Conservation (phyloP, 2,113 vertebrate species). For the Pholis gunnellus region DNA sequence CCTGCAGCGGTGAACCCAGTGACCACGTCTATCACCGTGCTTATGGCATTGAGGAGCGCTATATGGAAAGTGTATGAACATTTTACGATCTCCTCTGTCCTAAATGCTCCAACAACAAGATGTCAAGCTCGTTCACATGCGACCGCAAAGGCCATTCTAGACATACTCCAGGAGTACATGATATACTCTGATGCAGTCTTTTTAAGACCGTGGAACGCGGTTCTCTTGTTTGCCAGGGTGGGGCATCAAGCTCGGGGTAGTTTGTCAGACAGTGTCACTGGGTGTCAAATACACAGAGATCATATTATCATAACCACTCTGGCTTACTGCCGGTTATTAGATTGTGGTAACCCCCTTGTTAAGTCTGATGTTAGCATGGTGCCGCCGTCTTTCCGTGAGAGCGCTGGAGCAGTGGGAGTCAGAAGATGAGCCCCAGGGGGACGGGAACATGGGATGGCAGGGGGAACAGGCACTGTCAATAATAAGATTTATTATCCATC, state of each 20-base stretch:
- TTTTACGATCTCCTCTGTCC: neutral
- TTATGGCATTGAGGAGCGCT: neutral
- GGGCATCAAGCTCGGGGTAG: slow-evolving; percentile 45
- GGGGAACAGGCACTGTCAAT: slow-evolving; percentile 79
- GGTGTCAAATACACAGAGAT: slow-evolving; percentile 58
- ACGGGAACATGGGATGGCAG: slow-evolving; percentile 58
- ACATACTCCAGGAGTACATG: neutral
- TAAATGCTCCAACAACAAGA: slow-evolving; percentile 3
- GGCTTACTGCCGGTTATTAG: slow-evolving; percentile 66
- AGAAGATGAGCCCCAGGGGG: slow-evolving; percentile 79
- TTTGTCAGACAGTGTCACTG: slow-evolving; percentile 54
- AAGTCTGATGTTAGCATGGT: slow-evolving; percentile 76
- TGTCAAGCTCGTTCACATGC: slow-evolving; percentile 29
- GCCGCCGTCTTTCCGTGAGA: slow-evolving; percentile 63
- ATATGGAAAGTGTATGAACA: neutral
- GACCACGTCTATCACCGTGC: neutral
- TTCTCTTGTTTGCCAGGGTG: slow-evolving; percentile 38
- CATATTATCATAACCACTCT: slow-evolving; percentile 55
- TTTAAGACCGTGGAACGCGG: slow-evolving; percentile 46
- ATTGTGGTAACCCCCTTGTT: slow-evolving; percentile 72
- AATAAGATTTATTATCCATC: slow-evolving; percentile 86
- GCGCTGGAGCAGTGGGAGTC: slow-evolving; percentile 76
- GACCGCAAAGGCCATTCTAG: neutral
- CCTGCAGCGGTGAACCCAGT: neutral
- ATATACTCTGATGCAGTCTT: slow-evolving; percentile 27